These are phyloP conservation scores for Neosilurus hyrtlii DNA, from an alignment of 2,797 vertebrate species.

Conservation along the genomic window DNA sequence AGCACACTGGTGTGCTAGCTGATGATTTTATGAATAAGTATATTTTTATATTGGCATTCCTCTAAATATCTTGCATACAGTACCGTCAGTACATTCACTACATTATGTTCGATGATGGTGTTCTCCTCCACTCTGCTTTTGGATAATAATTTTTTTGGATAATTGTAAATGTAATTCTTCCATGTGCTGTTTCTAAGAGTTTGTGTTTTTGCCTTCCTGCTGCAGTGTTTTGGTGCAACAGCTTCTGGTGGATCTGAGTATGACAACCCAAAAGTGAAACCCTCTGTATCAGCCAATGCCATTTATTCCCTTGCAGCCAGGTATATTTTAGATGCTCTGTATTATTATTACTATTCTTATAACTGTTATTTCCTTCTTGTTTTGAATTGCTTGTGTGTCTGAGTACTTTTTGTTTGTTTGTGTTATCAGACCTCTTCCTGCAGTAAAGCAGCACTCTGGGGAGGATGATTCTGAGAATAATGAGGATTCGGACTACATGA, in stretches of 20 bases:
- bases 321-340: constrained; percentile 61
- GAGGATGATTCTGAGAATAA: constrained; percentile 80
- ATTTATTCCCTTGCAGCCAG: constrained; percentile 89
- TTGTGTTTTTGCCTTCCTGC: background rate
- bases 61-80: background rate
- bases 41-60: background rate
- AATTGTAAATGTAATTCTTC: background rate
- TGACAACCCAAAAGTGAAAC: constrained; percentile 91
- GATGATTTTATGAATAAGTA: background rate
- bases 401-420: background rate
- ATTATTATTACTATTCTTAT: too few species aligned
- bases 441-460: constrained; percentile 72
- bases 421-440: constrained; percentile 72
- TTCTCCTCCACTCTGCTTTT: background rate
- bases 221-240: constrained; percentile 75
- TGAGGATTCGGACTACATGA: constrained; percentile 95
- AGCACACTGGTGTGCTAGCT: background rate
- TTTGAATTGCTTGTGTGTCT: background rate
- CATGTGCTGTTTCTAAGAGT: background rate
- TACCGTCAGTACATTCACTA: background rate
- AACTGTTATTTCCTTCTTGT: too few species aligned
- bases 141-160: background rate
- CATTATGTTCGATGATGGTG: background rate
- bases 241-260: constrained; percentile 73
- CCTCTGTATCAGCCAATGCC: constrained; percentile 88